phyloP scores from a whole-genome alignment of 2,113 vertebrate genomes.

The Equus przewalskii region DNA sequence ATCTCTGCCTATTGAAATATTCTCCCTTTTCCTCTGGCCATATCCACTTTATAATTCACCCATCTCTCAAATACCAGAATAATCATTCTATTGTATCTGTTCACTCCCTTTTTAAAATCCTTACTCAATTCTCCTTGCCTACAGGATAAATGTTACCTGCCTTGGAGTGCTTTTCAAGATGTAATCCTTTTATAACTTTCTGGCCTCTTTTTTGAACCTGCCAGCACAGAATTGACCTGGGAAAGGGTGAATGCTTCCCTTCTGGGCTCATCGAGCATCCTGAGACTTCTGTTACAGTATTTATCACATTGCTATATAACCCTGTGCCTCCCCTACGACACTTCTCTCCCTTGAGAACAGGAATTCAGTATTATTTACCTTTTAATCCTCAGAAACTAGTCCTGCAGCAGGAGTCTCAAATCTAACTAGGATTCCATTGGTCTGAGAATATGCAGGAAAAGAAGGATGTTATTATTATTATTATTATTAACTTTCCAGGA shows the following conservation, averaged over 20 bases:
- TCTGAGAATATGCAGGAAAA: not conserved
- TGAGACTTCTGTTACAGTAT: not conserved
- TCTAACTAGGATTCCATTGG: not conserved
- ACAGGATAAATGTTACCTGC: not conserved
- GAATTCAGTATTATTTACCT: not conserved
- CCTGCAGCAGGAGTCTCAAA: rapidly evolving
- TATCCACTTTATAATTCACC: not conserved
- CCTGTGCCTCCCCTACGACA: not conserved
- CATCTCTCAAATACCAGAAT: not conserved
- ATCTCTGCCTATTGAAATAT: not conserved
- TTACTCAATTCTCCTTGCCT: not conserved
- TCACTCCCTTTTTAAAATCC: not conserved
- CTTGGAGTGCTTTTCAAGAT: not conserved
- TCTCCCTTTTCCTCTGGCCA: not conserved
- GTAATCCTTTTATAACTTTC: not conserved
- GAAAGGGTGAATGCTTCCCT: not conserved
- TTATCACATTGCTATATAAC: not conserved
- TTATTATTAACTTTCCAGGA: not conserved
- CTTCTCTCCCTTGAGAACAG: not conserved
- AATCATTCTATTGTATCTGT: not conserved
- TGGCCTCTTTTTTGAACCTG: not conserved
- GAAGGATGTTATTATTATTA: not conserved
- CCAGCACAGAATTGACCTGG: not conserved
- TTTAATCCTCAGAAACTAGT: not conserved
- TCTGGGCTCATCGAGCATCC: rapidly evolving